Conservation (phyloP, 2,888 invertebrate genomes). For the Tribolium freemani region DNA sequence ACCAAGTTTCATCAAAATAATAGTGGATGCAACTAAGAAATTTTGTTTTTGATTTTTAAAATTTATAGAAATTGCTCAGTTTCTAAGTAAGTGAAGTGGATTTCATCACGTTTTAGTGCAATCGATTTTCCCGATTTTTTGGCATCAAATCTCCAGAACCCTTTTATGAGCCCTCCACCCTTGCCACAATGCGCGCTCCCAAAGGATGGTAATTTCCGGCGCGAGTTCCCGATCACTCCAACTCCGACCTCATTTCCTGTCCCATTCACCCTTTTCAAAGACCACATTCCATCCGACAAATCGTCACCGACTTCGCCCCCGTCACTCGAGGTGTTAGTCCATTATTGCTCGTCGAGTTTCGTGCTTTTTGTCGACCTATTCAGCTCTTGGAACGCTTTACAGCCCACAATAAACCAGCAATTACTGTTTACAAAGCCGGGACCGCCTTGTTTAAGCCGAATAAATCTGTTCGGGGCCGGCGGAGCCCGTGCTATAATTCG, state of each 20-base stretch:
- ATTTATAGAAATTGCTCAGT: too few species aligned
- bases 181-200: not conserved
- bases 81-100: too few species aligned
- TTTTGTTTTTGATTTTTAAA: too few species aligned
- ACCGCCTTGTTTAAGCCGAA: slow-evolving; percentile 38
- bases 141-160: not conserved
- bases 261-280: slow-evolving; percentile 8
- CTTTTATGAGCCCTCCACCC: not conserved
- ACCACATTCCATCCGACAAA: not conserved
- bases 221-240: slow-evolving; percentile 15
- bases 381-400: slow-evolving; percentile 40
- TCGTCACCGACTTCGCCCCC: not conserved
- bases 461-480: slow-evolving; percentile 34
- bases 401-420: slow-evolving; percentile 42
- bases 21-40: too few species aligned
- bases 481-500: slow-evolving; percentile 32
- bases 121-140: not conserved
- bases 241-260: slow-evolving; percentile 22
- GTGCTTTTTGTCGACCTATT: slow-evolving; percentile 33
- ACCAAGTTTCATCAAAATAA: too few species aligned
- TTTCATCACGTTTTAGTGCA: not conserved
- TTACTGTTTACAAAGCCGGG: slow-evolving; percentile 39
- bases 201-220: slow-evolving; percentile 17
- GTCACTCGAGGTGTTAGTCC: slow-evolving; percentile 26
- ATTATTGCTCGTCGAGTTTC: slow-evolving; percentile 21